Evolutionary conservation across 1,140 invertebrate species (phyloP), one percentile per base, ranked within the genome.

Genomic region (Drosophila ananassae): DNA sequence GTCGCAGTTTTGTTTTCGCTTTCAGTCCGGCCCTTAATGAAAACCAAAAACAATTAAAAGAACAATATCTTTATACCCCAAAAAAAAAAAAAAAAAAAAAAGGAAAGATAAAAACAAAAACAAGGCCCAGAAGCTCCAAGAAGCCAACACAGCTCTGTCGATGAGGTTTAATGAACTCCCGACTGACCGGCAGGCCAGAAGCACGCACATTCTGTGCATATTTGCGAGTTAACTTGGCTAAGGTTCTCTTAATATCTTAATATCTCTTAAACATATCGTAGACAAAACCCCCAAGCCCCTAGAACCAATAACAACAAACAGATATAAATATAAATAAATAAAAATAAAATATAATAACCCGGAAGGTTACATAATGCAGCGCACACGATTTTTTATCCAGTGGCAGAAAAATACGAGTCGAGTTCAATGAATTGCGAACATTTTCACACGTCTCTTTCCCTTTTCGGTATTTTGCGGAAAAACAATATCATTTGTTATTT

Each of bases 1-100:
- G 82, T 85, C 81, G 82, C 77, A 67, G 81, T 77, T 73, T 67
- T 85, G 67, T 81, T 85, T 80, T 85, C 57, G 59, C 39, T 74
- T 73, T 84, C 58, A 72, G 76, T 25, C 67, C 46, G 59, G 76
- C 80, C 81, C 76, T 83, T 79, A 63, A 32, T 17, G 44, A 79
- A 47, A 46, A 48, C 34, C 10, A 41, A 61, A 47, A 47, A 47
- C 17, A 47, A 47, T 47, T 37, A 37, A 47, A 47, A 21, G 10
- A 9, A 17, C n/a, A 28, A 24, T 24, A 12, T 13, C 6, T 44
- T 44, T 44, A 44, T 21, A 17, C 17, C 17, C 17, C 2, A 5
- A 60, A 51, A 30, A 60, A 8, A 50, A 50, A 41, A 13, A 5
- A 60, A 51, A 30, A 60, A 8, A 50, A 50, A 55, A 63, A 32